Conservation (phyloP, 2,113 vertebrate species). For the Elachura formosa region DNA sequence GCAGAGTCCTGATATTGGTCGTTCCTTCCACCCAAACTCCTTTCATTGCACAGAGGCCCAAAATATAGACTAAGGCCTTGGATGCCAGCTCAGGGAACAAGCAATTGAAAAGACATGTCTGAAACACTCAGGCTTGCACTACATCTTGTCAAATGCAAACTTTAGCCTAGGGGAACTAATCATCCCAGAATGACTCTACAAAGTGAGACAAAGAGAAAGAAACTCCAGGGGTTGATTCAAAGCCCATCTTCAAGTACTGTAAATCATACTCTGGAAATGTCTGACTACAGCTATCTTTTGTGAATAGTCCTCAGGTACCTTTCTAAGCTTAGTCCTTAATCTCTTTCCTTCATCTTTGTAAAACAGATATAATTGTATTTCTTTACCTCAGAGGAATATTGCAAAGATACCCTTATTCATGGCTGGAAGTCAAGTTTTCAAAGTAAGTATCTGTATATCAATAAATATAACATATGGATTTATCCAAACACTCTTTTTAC, state of each 20-base stretch:
- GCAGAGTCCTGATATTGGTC: not conserved
- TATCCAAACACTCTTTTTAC: not conserved
- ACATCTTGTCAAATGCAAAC: not conserved
- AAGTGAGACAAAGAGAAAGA: not conserved
- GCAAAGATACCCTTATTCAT: not conserved
- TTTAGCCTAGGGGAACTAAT: not conserved
- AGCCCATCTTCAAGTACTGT: not conserved
- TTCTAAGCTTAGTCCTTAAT: not conserved
- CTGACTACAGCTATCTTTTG: not conserved
- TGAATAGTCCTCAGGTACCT: not conserved
- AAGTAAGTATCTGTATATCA: not conserved
- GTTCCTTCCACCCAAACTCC: not conserved
- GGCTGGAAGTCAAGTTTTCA: not conserved
- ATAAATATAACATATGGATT: not conserved
- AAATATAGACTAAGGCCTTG: not conserved
- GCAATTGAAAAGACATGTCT: not conserved
- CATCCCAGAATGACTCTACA: not conserved
- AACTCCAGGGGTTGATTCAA: not conserved
- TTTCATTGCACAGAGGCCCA: not conserved
- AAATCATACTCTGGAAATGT: not conserved
- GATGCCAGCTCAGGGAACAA: not conserved
- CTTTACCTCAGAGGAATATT: not conserved
- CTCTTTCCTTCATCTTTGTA: not conserved
- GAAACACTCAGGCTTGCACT: not conserved
- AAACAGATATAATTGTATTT: not conserved